Conservation (phyloP, 2,797 vertebrate genomes). For the Cetoscarus ocellatus region DNA sequence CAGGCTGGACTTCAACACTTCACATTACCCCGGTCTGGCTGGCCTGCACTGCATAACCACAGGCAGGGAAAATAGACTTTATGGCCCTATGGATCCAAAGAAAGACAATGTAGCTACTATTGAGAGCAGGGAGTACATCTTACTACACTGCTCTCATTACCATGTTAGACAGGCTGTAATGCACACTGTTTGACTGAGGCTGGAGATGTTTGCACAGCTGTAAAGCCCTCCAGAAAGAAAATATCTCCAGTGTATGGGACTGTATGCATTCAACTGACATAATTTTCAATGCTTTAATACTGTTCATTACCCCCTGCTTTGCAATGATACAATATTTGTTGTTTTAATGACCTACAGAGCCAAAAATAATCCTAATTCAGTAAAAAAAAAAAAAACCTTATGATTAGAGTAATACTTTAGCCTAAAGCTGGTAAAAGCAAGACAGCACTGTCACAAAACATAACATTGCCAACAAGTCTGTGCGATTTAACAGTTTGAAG, state of each 20-base stretch:
- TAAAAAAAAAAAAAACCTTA: too few species aligned
- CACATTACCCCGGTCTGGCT: conserved; percentile 34
- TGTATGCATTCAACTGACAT: too few species aligned
- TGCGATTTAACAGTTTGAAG: too few species aligned
- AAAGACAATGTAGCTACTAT: conserved; percentile 27
- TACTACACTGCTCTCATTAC: neutral
- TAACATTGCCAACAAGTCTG: too few species aligned
- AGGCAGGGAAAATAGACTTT: conserved; percentile 39
- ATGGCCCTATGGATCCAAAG: conserved; percentile 23
- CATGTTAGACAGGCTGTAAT: conserved; percentile 4
- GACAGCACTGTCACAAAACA: too few species aligned
- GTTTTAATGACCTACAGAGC: too few species aligned
- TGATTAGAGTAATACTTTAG: too few species aligned
- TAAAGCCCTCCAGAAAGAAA: neutral
- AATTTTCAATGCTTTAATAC: too few species aligned
- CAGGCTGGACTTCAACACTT: conserved; percentile 36
- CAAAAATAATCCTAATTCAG: too few species aligned
- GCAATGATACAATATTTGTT: too few species aligned
- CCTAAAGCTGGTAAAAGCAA: too few species aligned
- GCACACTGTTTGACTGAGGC: neutral
- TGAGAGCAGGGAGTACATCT: conserved; percentile 9
- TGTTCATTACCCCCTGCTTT: too few species aligned
- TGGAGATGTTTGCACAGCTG: conserved; percentile 52
- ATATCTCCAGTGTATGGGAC: fast-evolving
- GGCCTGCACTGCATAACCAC: conserved; percentile 37